A percentile compares a stretch with the other conserved stretches of the same genome.
phyloP scores from a whole-genome alignment of 2,888 invertebrate species.

The Melieria omissa region DNA sequence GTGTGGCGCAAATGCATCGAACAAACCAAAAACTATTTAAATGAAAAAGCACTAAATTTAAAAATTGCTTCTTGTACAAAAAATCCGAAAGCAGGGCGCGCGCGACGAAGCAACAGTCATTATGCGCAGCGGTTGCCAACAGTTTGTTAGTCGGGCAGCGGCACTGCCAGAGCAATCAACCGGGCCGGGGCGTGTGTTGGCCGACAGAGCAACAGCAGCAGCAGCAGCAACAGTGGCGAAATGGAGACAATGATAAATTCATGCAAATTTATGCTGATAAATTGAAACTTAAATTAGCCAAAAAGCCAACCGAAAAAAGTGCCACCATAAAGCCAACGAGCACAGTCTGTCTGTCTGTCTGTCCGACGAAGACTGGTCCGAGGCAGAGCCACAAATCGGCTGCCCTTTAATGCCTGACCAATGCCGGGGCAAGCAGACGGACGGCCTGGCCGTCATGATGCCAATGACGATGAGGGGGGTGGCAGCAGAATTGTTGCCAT shows the following conservation, averaged over 20 bases:
- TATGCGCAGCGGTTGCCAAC: conserved; percentile 8
- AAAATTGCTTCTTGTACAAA: not conserved
- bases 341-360: not conserved
- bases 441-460: not conserved
- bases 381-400: not conserved
- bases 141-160: no score
- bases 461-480: not conserved
- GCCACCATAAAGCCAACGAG: not conserved
- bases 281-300: conserved; percentile 41
- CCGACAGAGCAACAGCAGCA: not conserved
- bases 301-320: not conserved
- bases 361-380: no score
- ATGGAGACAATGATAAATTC: conserved; percentile 39
- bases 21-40: conserved; percentile 18
- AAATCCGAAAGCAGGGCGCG: no score
- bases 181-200: not conserved
- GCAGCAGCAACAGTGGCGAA: conserved; percentile 20
- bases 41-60: conserved; percentile 11
- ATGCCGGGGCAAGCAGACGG: not conserved
- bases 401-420: conserved; percentile 21
- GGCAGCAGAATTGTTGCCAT: conserved; percentile 53
- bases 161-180: not conserved
- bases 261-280: conserved; percentile 43
- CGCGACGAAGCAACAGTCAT: not conserved
- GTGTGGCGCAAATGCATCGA: conserved; percentile 7